Base-by-base conservation (phyloP, 1,140 invertebrate species). In the Eurosta solidaginis region DNA sequence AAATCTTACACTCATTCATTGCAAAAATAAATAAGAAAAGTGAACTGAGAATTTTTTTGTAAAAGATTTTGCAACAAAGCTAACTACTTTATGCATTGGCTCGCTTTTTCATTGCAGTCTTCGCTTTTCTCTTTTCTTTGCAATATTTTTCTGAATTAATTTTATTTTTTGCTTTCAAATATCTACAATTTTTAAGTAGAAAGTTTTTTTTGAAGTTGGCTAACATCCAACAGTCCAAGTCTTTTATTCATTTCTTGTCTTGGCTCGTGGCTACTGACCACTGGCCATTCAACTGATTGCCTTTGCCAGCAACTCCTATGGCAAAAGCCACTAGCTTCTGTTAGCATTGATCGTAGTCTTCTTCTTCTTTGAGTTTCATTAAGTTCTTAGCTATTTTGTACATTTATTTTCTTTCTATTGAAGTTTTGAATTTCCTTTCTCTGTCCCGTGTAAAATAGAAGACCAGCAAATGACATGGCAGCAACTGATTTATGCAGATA, bases 401-500 rank as follows among this genome's bases (percentile, higher is more conserved):
- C 50, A 22, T 25, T 54, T 25, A 54, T 54, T 54, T 54, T 22
- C 27, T 54, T 17, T 20, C 50, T 12, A 44, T 6, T 5, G 5
- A 44, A 5, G 12, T 54, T 25, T 54, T 20, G 10, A 36, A 40
- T 68, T 68, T 68, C n/a, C 45, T 1, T 17, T 68, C 12, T 17
- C 33, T 68, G 27, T 40, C 9, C 7, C 27, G 6, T 33, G 59
- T 29, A 40, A 47, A 47, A 17, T 17, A 47, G 7, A 3, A 47
- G 14, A 47, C 45, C 7, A 14, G n/a, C 14, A 47, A 47, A 40
- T 36, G 40, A 68, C 20, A 5, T 68, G 59, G 33, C 33, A 68
- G 33, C 33, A 36, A 68, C 59, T 68, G 59, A 68, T 68, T 68
- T 68, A 68, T 68, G 59, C 59, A 68, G 59, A 68, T 68, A 68